A percentile compares a stretch with the other conserved stretches of the same genome.
Conservation (phyloP, 2,113 vertebrate genomes). For the Coreoperca whiteheadi region DNA sequence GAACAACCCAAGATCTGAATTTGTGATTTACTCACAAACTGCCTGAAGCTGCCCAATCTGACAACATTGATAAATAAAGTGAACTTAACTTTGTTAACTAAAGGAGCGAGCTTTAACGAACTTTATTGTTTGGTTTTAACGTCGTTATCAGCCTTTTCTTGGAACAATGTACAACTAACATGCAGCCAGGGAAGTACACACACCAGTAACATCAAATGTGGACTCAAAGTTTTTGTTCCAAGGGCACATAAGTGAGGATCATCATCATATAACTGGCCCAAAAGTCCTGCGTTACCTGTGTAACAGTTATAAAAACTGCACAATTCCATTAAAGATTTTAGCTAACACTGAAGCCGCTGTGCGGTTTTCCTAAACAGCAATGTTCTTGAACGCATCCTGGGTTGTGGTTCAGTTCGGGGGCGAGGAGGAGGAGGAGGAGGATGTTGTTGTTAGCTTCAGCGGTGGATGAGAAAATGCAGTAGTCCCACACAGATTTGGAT, state of each 20-base stretch:
- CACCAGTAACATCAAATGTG: background rate
- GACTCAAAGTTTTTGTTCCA: too few species aligned
- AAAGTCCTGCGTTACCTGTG: background rate
- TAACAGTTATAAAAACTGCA: background rate
- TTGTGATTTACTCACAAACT: background rate
- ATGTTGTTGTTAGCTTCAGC: slow-evolving; percentile 59
- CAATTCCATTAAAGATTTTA: background rate
- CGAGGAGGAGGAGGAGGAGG: slow-evolving; percentile 12
- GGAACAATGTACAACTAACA: background rate
- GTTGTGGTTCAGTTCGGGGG: background rate
- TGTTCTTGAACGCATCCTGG: slow-evolving; percentile 47
- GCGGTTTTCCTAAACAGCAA: background rate
- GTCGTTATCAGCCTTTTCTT: background rate
- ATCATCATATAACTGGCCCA: background rate
- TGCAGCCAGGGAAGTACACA: background rate
- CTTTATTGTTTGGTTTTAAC: background rate
- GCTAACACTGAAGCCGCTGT: background rate
- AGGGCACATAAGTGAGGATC: background rate
- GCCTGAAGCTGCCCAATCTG: background rate
- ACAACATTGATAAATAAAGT: background rate
- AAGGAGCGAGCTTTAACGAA: background rate
- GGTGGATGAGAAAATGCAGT: slow-evolving; percentile 41
- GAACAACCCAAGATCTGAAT: background rate
- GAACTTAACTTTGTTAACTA: too few species aligned
- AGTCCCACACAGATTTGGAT: slow-evolving; percentile 28